Percentiles rank a stretch among this genome's conserved stretches.
Conservation (phyloP, 2,888 invertebrate species). For the Hemistola chrysoprasaria region DNA sequence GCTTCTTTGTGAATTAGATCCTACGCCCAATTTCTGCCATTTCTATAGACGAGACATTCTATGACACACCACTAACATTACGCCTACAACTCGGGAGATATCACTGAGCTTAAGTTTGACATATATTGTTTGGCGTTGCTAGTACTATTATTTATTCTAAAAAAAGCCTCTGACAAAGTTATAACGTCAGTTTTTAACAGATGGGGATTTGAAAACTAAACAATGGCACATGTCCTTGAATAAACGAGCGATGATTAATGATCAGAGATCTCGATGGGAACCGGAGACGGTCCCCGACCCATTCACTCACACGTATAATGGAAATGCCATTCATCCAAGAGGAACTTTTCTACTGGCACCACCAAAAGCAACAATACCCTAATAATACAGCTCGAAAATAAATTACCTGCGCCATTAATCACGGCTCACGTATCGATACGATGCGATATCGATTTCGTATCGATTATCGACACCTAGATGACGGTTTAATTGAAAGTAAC, state of each 20-base stretch:
- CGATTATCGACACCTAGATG: constrained; percentile 19
- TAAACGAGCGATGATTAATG: constrained; percentile 73
- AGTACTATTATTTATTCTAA: too few species aligned
- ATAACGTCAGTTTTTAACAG: too few species aligned
- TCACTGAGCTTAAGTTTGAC: too few species aligned
- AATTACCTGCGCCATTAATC: constrained; percentile 63
- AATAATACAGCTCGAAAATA: constrained; percentile 62
- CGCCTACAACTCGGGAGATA: too few species aligned
- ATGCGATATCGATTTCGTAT: constrained; percentile 25
- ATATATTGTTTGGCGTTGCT: too few species aligned
- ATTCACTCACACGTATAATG: constrained; percentile 51
- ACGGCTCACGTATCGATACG: constrained; percentile 31
- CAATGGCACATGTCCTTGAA: constrained; percentile 50
- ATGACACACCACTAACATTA: too few species aligned
- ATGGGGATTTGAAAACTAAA: constrained; percentile 42
- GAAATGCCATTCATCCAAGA: constrained; percentile 45
- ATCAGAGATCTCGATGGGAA: constrained; percentile 44
- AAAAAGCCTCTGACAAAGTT: too few species aligned
- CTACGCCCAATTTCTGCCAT: too few species aligned
- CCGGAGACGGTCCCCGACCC: constrained; percentile 50
- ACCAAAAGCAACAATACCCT: constrained; percentile 58
- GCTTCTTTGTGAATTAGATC: too few species aligned
- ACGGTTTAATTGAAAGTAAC: constrained; percentile 26
- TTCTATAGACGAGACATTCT: too few species aligned
- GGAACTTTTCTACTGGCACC: constrained; percentile 1